A percentile compares a stretch with the other conserved stretches of the same genome.
Conservation (phyloP, 92 coral and sea anemone genomes). For the Zoanthus sansibaricus region DNA sequence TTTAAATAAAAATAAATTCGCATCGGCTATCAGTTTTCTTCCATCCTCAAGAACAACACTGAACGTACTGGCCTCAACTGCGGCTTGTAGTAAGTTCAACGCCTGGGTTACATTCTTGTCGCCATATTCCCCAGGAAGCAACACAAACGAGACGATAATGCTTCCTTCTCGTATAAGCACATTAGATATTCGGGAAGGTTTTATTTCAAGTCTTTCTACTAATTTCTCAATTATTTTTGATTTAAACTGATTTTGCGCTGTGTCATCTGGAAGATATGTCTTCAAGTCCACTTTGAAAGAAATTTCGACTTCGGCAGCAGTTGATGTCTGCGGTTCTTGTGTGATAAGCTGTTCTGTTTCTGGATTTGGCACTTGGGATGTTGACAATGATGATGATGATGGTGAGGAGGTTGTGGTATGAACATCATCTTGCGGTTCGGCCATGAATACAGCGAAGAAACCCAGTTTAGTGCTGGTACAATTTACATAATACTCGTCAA, state of each 20-base stretch:
- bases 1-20: conserved; percentile 47
- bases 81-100: conserved; percentile 27
- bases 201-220: conserved; percentile 58
- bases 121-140: conserved; percentile 65
- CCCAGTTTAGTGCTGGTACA: conserved; percentile 72
- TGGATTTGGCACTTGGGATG: not conserved
- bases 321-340: not conserved
- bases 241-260: conserved; percentile 51
- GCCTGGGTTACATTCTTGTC: conserved; percentile 54
- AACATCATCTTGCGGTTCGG: conserved; percentile 25
- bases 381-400: not conserved
- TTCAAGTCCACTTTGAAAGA: conserved; percentile 58
- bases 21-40: conserved; percentile 50
- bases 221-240: conserved; percentile 18
- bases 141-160: conserved; percentile 73
- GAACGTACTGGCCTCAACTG: conserved; percentile 62
- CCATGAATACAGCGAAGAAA: conserved; percentile 73
- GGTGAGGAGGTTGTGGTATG: not conserved
- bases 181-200: conserved; percentile 57
- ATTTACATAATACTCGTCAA: conserved; percentile 37
- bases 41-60: conserved; percentile 64
- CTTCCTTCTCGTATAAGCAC: conserved; percentile 70
- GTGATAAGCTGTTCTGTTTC: conserved; percentile 10
- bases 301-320: conserved; percentile 30
- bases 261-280: conserved; percentile 44